A percentile compares a stretch with the other conserved stretches of the same genome.
Conservation (phyloP, 2,113 vertebrate genomes). For the Zosterops pallidus region DNA sequence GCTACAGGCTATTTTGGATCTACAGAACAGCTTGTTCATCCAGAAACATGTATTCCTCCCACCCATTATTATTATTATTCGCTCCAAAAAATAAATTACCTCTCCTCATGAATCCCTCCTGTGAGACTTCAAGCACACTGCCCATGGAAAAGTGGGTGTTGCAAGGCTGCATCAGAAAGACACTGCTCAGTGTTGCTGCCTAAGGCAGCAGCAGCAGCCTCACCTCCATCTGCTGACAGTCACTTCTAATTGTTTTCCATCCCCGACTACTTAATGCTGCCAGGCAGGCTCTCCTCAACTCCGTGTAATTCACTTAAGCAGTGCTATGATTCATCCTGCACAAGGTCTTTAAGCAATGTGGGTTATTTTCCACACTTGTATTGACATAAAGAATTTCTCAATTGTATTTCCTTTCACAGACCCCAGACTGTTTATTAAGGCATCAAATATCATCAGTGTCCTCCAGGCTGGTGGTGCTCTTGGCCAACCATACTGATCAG, state of each 20-base stretch:
- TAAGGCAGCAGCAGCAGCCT: not conserved
- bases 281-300: not conserved
- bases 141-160: not conserved
- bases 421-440: slow-evolving; percentile 10
- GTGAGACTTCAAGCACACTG: not conserved
- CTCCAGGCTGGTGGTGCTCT: slow-evolving; percentile 15
- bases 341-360: not conserved
- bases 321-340: not conserved
- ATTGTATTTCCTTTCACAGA: slow-evolving; percentile 11
- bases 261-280: not conserved
- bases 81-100: not conserved
- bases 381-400: not conserved
- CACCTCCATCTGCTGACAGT: not conserved
- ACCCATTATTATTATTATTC: not conserved
- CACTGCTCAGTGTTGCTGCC: not conserved
- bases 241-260: not conserved
- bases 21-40: not conserved
- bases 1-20: slow-evolving; percentile 17
- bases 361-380: not conserved
- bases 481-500: not conserved
- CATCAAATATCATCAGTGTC: not conserved
- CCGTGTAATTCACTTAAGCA: not conserved
- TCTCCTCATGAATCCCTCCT: not conserved
- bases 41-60: not conserved
- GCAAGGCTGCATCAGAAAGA: not conserved